Evolutionary conservation across 2,888 invertebrate species (phyloP).

Genomic region (Patella pellucida): DNA sequence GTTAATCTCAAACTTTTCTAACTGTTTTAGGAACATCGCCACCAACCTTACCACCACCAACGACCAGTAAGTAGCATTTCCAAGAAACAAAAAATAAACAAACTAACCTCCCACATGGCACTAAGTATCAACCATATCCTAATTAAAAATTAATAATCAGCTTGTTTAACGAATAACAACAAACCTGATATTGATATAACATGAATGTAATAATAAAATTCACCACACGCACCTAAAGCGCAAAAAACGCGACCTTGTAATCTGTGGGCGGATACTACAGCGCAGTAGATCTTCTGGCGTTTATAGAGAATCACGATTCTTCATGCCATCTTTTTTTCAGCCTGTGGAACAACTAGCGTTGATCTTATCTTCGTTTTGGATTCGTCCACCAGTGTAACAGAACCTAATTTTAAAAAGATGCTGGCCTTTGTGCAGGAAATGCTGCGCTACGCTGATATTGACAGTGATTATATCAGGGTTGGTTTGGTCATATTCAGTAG

Average conservation of each 20-base stretch:
- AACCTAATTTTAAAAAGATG: conserved; percentile 48
- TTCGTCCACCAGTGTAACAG: conserved; percentile 59
- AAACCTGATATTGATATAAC: too few species aligned
- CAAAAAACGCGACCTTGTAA: too few species aligned
- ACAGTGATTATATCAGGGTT: conserved; percentile 53
- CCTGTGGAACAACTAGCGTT: conserved; percentile 37
- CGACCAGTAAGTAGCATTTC: neutral
- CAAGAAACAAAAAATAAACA: too few species aligned
- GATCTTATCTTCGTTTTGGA: conserved; percentile 61
- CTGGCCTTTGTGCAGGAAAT: conserved; percentile 52
- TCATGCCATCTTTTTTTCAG: conserved; percentile 23
- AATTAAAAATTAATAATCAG: too few species aligned
- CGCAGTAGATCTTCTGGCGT: neutral
- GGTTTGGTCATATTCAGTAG: conserved; percentile 53
- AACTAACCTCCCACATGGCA: too few species aligned
- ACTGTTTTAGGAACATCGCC: too few species aligned
- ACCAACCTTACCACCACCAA: neutral
- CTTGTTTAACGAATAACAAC: too few species aligned
- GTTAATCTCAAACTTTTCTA: too few species aligned
- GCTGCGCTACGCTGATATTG: conserved; percentile 52
- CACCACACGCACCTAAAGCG: too few species aligned
- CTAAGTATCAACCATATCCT: too few species aligned
- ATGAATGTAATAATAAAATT: too few species aligned
- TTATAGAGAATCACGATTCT: neutral
- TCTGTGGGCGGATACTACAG: too few species aligned